Conservation (phyloP, 2,888 invertebrate species). For the Hecatera dysodea region DNA sequence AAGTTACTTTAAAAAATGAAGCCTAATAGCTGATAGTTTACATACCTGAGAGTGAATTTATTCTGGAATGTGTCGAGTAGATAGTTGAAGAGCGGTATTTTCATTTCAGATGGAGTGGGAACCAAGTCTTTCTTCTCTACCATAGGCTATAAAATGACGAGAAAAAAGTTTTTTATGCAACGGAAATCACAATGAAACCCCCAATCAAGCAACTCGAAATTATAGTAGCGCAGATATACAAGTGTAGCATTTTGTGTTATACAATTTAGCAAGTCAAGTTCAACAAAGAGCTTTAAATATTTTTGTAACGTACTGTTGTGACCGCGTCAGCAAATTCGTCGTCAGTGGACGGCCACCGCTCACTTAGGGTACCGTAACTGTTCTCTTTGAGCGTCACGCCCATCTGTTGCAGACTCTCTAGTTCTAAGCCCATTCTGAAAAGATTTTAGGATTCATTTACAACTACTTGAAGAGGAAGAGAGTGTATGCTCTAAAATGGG, state of each 20-base stretch:
- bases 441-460: neutral
- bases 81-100: conserved; percentile 81
- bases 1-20: too few species aligned
- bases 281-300: neutral
- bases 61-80: conserved; percentile 82
- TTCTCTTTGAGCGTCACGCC: conserved; percentile 76
- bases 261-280: neutral
- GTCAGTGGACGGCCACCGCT: conserved; percentile 86
- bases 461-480: neutral
- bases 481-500: too few species aligned
- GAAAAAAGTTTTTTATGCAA: neutral
- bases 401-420: conserved; percentile 80
- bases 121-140: conserved; percentile 89
- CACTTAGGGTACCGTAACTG: conserved; percentile 59
- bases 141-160: conserved; percentile 78
- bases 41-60: conserved; percentile 77
- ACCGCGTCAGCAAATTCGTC: conserved; percentile 91
- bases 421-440: conserved; percentile 77
- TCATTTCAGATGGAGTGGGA: conserved; percentile 75
- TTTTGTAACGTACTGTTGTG: conserved; percentile 84
- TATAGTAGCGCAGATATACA: neutral
- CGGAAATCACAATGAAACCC: neutral
- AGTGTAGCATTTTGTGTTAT: neutral
- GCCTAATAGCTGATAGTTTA: neutral
- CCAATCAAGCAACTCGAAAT: neutral